Evolutionary conservation across 2,888 invertebrate genomes (phyloP), one percentile per base, ranked within the genome.

Genomic region (Lycaena phlaeas): DNA sequence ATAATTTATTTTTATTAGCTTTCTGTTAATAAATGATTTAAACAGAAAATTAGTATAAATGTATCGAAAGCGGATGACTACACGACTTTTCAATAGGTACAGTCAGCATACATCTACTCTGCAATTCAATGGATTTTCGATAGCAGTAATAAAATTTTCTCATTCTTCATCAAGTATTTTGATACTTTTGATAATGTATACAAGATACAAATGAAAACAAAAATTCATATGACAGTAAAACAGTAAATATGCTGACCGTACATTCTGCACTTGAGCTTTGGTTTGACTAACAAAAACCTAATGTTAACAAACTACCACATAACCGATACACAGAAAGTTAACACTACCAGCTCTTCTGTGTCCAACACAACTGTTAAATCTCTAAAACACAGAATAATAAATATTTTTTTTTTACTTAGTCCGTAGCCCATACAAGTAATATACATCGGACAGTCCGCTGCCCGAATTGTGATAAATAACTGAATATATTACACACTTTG

Each of bases 21-120:
- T 77, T 71, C 77, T 72, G 73, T 77, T 81, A 78, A 69, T 78
- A 77, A 77, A 76, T 59, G 59, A 63, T 73, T 64, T 64, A 57
- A 70, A 73, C 63, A 70, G 49, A 70, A 63, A 61, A 61, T 59
- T 61, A 61, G 61, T 74, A 67, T 53, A 65, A 68, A 72, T 61
- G 59, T 68, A 61, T 64, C 56, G 57, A 72, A 65, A 61, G 63
- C 60, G 51, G 58, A 36, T 44, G 43, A 37, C 17, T 17, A 30
- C 14, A 39, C 22, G 22, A 26, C 38, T 28, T 14, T 26, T 34
- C 27, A 37, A 27, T 4, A 27, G 27, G 27, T 2, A 3, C 27
- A 10, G 27, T 27, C 11, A 10, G 11, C 27, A n/a, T 10, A 27
- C 11, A 11, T 2, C 10, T 27, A 5, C 5, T 5, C 6, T 7